These are phyloP conservation scores for Yasuhikotakia modesta DNA, from an alignment of 2,797 vertebrate species.

Conservation along the genomic window DNA sequence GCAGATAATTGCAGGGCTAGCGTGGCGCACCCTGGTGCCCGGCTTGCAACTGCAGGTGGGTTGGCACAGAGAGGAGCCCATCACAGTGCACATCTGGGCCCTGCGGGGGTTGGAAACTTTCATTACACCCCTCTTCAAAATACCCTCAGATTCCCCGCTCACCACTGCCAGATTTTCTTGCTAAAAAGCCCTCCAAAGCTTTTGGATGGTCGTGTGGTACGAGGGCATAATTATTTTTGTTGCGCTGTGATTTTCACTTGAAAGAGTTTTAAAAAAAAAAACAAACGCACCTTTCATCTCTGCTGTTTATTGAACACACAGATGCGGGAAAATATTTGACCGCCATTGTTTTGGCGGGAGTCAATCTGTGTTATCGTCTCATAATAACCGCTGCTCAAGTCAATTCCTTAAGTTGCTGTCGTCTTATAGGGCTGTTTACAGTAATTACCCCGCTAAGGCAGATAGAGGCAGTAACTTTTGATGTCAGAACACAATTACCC, in stretches of 20 bases:
- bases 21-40: constrained; percentile 65
- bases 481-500: constrained; percentile 54
- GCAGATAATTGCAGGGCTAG: constrained; percentile 74
- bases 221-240: constrained; percentile 59
- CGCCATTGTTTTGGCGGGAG: constrained; percentile 36
- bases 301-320: constrained; percentile 24
- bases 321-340: constrained; percentile 44
- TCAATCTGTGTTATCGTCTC: constrained; percentile 49
- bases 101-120: constrained; percentile 67
- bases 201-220: constrained; percentile 46
- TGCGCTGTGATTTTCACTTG: constrained; percentile 55
- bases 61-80: constrained; percentile 68
- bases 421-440: constrained; percentile 54
- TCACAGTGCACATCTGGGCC: constrained; percentile 73
- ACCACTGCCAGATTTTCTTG: constrained; percentile 59
- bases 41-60: constrained; percentile 71
- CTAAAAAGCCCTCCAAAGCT: constrained; percentile 59
- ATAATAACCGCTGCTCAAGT: constrained; percentile 44
- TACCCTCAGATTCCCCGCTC: constrained; percentile 55
- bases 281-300: constrained; percentile 40
- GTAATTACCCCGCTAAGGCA: constrained; percentile 50
- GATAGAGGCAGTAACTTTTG: constrained; percentile 45
- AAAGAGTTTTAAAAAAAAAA: constrained; percentile 46
- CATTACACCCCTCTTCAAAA: constrained; percentile 69
- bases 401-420: constrained; percentile 47